Conservation (phyloP, 2,113 vertebrate genomes). For the Penelope pileata region DNA sequence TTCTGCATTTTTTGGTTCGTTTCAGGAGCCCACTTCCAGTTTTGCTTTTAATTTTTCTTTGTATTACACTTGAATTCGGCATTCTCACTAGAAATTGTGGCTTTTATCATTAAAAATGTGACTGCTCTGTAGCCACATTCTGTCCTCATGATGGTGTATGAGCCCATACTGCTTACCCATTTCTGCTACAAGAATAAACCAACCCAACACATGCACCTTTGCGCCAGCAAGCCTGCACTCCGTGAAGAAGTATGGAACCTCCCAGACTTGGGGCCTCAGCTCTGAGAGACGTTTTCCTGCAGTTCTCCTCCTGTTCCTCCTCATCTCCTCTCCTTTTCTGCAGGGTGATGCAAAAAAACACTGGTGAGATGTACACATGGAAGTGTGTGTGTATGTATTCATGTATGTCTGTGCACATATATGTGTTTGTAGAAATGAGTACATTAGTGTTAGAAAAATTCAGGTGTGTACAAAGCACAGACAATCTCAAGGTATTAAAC, state of each 20-base stretch:
- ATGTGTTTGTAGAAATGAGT: not conserved
- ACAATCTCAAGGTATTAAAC: not conserved
- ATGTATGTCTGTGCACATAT: too few species aligned
- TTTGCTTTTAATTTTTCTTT: not conserved
- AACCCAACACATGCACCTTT: not conserved
- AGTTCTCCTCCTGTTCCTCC: not conserved
- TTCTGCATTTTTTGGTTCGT: not conserved
- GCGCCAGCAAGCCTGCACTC: not conserved
- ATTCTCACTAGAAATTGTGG: not conserved
- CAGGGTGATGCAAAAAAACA: not conserved
- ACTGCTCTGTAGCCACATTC: not conserved
- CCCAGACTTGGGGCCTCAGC: not conserved
- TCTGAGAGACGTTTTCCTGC: not conserved
- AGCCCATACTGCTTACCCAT: accelerated
- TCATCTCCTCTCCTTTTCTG: not conserved
- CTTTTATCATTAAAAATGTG: not conserved
- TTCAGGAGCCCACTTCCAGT: not conserved
- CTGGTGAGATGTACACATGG: not conserved
- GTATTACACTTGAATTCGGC: not conserved
- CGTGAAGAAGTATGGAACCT: not conserved
- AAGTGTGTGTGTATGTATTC: not conserved
- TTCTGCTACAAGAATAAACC: not conserved
- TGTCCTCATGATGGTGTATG: not conserved
- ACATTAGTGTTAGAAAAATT: not conserved
- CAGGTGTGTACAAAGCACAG: not conserved